A percentile compares a stretch with the other conserved stretches of the same genome.
Conservation (phyloP, 2,797 vertebrate genomes). For the Semotilus atromaculatus region DNA sequence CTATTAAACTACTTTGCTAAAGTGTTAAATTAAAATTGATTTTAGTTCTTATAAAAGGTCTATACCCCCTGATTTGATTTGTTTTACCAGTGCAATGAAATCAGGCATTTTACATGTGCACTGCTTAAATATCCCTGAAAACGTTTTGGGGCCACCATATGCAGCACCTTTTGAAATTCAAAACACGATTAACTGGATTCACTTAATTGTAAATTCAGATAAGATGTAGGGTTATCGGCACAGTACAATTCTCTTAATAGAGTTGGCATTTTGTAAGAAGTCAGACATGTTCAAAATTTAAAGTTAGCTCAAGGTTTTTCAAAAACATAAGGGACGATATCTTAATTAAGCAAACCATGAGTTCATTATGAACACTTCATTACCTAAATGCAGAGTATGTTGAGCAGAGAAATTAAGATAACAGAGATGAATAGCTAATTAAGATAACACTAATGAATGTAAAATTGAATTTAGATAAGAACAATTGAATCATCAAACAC, state of each 20-base stretch:
- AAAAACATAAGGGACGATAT: conserved; percentile 46
- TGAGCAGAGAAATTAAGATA: conserved; percentile 46
- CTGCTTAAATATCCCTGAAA: not conserved
- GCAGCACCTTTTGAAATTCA: not conserved
- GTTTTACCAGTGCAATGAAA: not conserved
- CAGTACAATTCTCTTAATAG: conserved; percentile 13
- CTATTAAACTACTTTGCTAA: not conserved
- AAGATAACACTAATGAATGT: conserved; percentile 82
- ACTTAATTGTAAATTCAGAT: conserved; percentile 8
- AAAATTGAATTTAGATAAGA: conserved; percentile 78
- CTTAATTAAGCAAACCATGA: conserved; percentile 47
- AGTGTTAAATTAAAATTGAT: not conserved
- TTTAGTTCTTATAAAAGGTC: no score
- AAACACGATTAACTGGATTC: not conserved
- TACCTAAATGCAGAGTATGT: conserved; percentile 44
- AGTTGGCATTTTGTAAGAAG: conserved; percentile 25
- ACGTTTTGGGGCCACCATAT: not conserved
- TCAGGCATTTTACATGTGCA: not conserved
- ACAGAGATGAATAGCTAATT: conserved; percentile 66
- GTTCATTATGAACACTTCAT: conserved; percentile 53
- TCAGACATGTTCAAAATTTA: conserved; percentile 34
- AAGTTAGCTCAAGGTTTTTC: conserved; percentile 67
- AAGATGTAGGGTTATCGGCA: not conserved
- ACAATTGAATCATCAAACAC: conserved; percentile 71
- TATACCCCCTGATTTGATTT: not conserved